Base-by-base conservation (phyloP, 1,140 invertebrate species). In the Drosophila equinoxialis region DNA sequence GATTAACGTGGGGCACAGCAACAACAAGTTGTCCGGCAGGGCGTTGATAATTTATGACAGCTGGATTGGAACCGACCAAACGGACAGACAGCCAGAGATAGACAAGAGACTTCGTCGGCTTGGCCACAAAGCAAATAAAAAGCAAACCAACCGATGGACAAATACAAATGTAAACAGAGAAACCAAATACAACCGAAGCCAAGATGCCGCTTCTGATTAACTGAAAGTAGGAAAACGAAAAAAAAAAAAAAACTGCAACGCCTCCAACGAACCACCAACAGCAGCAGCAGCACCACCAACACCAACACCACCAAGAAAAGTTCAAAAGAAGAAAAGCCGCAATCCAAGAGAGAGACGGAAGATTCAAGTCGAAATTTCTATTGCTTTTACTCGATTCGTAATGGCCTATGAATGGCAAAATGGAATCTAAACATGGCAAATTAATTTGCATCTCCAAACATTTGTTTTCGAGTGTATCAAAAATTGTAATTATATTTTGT, bases 1-100 rank as follows among this genome's bases (percentile, higher is more conserved):
- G 83, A 87, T 87, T 87, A 83, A 81, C 70, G 77, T 57, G 37
- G 1, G 8, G 35, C 35, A 37, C 7, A 42, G 33, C 51, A 41
- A 42, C 7, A 54, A 37, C 37, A 33, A 35, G 58, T 42, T n/a
- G 72, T 60, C 23, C 45, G 39, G 72, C 70, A 57, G 69, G 68
- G 48, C 63, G 67, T 57, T 82, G 79, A 86, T 86, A 87, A 86
- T 86, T 86, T 86, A 86, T 87, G 82, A 87, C 79, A 86, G 75
- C 68, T 65, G 33, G 20, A 71, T 6, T 51, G 45, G 45, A 48
- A 48, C 14, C 64, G 57, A 54, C 39, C 35, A 37, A 64, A 30
- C 30, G 30, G 68, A 68, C 74, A 85, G 77, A 67, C 63, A 57
- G n/a, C 45, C 66, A 55, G n/a, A 37, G 48, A 80, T 3, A 35